Percentiles rank a stretch among this genome's conserved stretches.
Evolutionary conservation across 1,140 invertebrate species (phyloP).

Genomic region (Lutraria rhynchaena): DNA sequence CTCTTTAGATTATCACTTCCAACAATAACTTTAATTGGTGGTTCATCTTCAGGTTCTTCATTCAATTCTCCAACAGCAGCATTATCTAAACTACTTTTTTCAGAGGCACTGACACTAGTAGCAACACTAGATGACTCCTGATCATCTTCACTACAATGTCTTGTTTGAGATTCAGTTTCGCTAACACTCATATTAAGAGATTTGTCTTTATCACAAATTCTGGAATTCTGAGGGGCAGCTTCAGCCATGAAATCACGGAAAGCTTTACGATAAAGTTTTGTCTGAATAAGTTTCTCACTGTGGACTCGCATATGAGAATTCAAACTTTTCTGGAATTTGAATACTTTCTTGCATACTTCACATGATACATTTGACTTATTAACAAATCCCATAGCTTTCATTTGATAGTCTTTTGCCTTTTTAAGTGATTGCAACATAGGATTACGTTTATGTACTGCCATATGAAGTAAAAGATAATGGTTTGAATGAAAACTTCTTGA

Average conservation of each 20-base stretch:
- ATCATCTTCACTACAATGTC: not conserved
- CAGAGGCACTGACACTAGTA: not conserved
- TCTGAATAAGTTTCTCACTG: conserved; percentile 51
- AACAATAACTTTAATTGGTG: conserved; percentile 44
- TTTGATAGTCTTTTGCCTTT: conserved; percentile 51
- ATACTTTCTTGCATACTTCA: conserved; percentile 54
- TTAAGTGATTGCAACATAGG: conserved; percentile 52
- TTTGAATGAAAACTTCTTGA: conserved; percentile 51
- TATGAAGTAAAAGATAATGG: conserved; percentile 52
- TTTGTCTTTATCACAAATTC: conserved; percentile 11
- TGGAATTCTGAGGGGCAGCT: conserved; percentile 1
- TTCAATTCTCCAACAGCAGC: not conserved
- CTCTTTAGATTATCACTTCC: conserved; percentile 43
- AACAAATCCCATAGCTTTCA: conserved; percentile 50
- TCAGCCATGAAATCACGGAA: conserved; percentile 52
- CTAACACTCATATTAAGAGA: not conserved
- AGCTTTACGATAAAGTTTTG: conserved; percentile 43
- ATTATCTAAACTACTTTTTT: too few relatives aligned
- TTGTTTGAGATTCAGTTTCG: not conserved
- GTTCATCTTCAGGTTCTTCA: conserved; percentile 19
- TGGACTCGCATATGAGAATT: conserved; percentile 57
- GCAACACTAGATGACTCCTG: too few relatives aligned
- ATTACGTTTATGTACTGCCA: conserved; percentile 53
- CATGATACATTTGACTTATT: conserved; percentile 49
- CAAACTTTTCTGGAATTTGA: conserved; percentile 59